Evolutionary conservation across 2,797 vertebrate genomes (phyloP).

Genomic region (Brachyalestes nurse): DNA sequence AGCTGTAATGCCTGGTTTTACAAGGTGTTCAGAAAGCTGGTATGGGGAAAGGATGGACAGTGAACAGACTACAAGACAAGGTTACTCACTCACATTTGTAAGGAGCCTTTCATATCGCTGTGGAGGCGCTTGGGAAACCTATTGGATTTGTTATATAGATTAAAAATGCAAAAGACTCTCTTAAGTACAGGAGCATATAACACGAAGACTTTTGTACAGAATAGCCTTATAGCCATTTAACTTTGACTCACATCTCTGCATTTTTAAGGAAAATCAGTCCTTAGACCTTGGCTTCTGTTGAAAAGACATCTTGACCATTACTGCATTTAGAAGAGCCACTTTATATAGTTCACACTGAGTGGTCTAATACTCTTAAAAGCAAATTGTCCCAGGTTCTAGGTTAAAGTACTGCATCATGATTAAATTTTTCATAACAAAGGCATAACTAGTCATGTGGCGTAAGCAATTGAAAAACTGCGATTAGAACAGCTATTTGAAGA

Average conservation of each 20-base stretch:
- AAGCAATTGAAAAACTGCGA: background rate
- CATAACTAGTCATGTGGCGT: too few species aligned
- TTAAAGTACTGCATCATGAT: too few species aligned
- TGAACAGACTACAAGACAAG: background rate
- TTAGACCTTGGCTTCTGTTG: background rate
- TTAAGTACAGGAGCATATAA: background rate
- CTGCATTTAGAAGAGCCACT: background rate
- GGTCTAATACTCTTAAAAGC: background rate
- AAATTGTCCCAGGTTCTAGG: too few species aligned
- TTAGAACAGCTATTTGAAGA: background rate
- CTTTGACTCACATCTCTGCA: background rate
- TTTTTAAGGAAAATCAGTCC: background rate
- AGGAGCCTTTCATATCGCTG: background rate
- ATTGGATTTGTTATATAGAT: background rate
- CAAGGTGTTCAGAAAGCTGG: constrained; percentile 7
- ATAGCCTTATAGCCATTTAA: background rate
- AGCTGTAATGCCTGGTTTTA: background rate
- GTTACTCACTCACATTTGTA: background rate
- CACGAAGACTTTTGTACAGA: background rate
- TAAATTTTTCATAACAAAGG: too few species aligned
- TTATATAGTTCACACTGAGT: background rate
- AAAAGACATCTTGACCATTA: background rate
- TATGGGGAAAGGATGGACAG: background rate
- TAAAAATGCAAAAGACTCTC: background rate
- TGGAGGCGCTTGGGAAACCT: background rate